phyloP scores from a whole-genome alignment of 1,140 invertebrate genomes.

The Macrotrachela quadricornifera region DNA sequence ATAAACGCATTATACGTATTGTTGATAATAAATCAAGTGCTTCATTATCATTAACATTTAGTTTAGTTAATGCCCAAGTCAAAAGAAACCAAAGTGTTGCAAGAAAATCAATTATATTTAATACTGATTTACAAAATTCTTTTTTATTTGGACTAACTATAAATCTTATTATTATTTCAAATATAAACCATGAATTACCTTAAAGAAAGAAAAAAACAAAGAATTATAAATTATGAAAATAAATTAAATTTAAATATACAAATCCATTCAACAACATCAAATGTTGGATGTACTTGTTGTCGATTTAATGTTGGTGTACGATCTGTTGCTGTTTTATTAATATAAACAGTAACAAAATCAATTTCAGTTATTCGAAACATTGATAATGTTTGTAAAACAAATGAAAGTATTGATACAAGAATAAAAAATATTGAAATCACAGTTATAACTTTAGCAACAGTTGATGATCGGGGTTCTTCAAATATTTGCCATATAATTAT shows the following conservation, averaged over 20 bases:
- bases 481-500: constrained; percentile 21
- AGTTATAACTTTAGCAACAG: constrained; percentile 15
- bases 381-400: not conserved
- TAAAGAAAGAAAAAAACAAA: not conserved
- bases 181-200: constrained; percentile 4
- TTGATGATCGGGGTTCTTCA: constrained; percentile 20
- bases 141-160: constrained; percentile 28
- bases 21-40: constrained; percentile 17
- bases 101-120: constrained; percentile 34
- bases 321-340: not conserved
- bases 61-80: not conserved
- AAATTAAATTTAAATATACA: not conserved
- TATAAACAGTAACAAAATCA: not conserved
- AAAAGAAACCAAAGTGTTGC: constrained; percentile 6
- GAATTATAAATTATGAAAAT: not conserved
- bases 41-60: constrained; percentile 10
- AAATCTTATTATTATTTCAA: constrained; percentile 16
- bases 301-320: not conserved
- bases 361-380: not conserved
- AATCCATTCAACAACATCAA: not conserved
- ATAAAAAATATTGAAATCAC: too few relatives aligned
- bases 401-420: not conserved
- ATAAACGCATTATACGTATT: constrained; percentile 22
- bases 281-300: not conserved
- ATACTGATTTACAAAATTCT: constrained; percentile 25